These are phyloP conservation scores for Pseudocheirus occidentalis DNA, from an alignment of 2,797 vertebrate species.

Conservation along the genomic window DNA sequence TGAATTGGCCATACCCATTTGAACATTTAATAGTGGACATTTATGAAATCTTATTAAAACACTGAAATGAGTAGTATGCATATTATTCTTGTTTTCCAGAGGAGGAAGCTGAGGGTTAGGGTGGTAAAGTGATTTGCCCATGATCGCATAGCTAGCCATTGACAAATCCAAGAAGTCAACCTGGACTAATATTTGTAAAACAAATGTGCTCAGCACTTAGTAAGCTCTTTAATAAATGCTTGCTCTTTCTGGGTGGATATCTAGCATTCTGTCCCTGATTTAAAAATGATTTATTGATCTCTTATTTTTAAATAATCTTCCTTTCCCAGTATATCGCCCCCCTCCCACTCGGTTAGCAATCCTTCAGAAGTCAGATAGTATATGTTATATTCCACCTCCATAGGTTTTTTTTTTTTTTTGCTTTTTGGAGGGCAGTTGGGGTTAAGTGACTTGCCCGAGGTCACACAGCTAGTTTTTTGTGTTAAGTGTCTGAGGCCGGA, in stretches of 20 bases:
- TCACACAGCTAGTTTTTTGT: too few relatives aligned
- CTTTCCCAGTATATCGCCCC: background rate
- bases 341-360: background rate
- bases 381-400: background rate
- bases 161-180: background rate
- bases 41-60: background rate
- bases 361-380: background rate
- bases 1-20: background rate
- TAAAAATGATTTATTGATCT: background rate
- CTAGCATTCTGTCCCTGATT: background rate
- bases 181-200: background rate
- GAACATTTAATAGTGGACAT: background rate
- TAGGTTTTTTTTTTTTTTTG: too few relatives aligned
- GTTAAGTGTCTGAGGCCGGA: too few relatives aligned
- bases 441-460: too few relatives aligned
- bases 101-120: background rate
- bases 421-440: too few relatives aligned
- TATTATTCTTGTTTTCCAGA: background rate
- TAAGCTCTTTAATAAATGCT: background rate
- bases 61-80: background rate
- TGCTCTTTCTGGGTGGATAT: background rate
- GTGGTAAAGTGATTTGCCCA: background rate
- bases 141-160: background rate
- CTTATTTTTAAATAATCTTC: background rate
- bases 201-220: background rate